Evolutionary conservation across 1,140 invertebrate species (phyloP).

Genomic region (Procambarus clarkii): DNA sequence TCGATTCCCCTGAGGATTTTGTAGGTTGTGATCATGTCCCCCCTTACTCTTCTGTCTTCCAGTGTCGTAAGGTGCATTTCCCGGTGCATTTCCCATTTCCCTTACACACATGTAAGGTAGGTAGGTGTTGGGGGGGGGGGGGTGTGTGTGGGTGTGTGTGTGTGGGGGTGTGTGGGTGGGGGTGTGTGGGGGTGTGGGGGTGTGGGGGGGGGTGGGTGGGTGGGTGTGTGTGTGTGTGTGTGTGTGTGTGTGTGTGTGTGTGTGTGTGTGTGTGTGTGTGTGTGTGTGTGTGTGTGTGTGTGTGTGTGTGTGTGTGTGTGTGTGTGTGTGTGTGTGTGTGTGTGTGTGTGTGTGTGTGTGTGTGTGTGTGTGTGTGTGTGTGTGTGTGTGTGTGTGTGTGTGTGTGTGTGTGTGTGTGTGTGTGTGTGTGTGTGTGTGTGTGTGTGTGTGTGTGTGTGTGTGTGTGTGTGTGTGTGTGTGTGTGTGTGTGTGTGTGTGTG

Average conservation of each 20-base stretch:
- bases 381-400: not conserved
- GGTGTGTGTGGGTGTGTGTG: too few relatives aligned
- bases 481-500: constrained; percentile 25
- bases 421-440: constrained; percentile 28
- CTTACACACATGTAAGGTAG: not conserved
- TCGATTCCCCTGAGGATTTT: too few relatives aligned
- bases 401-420: constrained; percentile 25
- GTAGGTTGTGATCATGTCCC: too few relatives aligned
- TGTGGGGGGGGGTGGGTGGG: too few relatives aligned
- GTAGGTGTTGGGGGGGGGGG: too few relatives aligned
- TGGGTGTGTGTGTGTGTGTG: too few relatives aligned
- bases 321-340: not conserved
- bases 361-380: not conserved
- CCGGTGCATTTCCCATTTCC: too few relatives aligned
- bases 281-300: not conserved
- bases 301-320: not conserved
- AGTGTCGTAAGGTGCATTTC: too few relatives aligned
- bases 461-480: constrained; percentile 28
- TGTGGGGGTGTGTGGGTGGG: too few relatives aligned
- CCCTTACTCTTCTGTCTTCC: too few relatives aligned
- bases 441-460: constrained; percentile 28
- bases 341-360: not conserved
- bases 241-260: too few relatives aligned
- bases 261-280: not conserved
- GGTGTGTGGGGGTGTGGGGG: too few relatives aligned